These are phyloP conservation scores for Drosophila longiperda DNA, from an alignment of 2,888 invertebrate genomes.

Conservation along the genomic window DNA sequence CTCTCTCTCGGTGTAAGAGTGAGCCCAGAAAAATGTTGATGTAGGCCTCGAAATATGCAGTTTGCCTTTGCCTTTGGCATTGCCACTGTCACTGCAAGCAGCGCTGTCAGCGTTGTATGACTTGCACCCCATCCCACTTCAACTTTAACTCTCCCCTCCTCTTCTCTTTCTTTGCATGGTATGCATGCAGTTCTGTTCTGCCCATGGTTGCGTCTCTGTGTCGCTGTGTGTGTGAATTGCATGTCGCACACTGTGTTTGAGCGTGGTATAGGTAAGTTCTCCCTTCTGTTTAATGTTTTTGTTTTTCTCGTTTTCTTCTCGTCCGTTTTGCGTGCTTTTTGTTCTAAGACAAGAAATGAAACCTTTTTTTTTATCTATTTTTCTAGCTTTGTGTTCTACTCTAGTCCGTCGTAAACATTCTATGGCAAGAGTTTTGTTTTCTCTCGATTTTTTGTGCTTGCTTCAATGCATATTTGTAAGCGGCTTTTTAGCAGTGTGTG, in stretches of 20 bases:
- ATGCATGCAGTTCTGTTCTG: constrained; percentile 37
- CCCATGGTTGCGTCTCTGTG: constrained; percentile 16
- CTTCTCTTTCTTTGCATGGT: neutral
- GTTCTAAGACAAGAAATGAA: constrained; percentile 70
- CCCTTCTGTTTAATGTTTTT: constrained; percentile 50
- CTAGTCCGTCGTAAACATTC: constrained; percentile 52
- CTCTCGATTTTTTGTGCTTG: constrained; percentile 43
- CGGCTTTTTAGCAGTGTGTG: constrained; percentile 56
- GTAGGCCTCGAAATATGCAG: constrained; percentile 80
- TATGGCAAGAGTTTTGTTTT: constrained; percentile 46
- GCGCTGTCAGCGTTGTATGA: constrained; percentile 45
- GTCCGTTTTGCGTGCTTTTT: constrained; percentile 62
- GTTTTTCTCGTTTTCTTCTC: constrained; percentile 34
- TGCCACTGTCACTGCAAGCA: constrained; percentile 79
- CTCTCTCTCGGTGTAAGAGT: constrained; percentile 21
- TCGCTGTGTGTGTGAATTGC: constrained; percentile 53
- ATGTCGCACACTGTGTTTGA: constrained; percentile 69
- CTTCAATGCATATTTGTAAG: constrained; percentile 77
- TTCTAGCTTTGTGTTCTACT: constrained; percentile 51
- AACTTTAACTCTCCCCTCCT: neutral
- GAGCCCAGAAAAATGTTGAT: constrained; percentile 77
- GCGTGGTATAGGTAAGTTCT: constrained; percentile 81
- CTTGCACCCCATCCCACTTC: constrained; percentile 9
- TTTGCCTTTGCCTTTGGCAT: constrained; percentile 81
- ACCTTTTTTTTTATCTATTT: constrained; percentile 35